A percentile compares a stretch with the other conserved stretches of the same genome.
Conservation (phyloP, 2,113 vertebrate genomes). For the Accipiter virgatus region DNA sequence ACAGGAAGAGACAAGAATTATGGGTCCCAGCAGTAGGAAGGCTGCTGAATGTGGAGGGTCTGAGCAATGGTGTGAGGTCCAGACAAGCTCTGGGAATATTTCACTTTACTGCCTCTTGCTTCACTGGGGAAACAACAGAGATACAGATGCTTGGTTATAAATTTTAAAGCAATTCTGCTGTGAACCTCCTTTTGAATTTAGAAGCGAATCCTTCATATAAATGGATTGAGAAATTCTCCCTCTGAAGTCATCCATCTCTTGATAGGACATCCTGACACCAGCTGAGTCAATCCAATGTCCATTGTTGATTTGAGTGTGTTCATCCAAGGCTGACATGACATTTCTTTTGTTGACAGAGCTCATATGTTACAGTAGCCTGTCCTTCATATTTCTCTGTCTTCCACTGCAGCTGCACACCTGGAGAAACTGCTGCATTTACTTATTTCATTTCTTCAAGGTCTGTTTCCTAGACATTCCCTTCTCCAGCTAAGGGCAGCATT, state of each 20-base stretch:
- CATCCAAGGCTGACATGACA: slow-evolving; percentile 60
- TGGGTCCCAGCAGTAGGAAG: neutral
- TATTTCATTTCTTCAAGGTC: neutral
- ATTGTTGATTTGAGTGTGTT: slow-evolving; percentile 39
- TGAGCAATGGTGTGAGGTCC: neutral
- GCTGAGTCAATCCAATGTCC: slow-evolving; percentile 46
- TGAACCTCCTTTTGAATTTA: slow-evolving; percentile 37
- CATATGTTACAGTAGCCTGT: slow-evolving; percentile 19
- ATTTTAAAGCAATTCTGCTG: slow-evolving; percentile 54
- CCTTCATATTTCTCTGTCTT: slow-evolving; percentile 39
- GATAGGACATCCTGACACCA: slow-evolving; percentile 22
- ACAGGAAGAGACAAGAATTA: neutral
- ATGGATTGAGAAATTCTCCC: slow-evolving; percentile 55
- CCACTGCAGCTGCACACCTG: neutral
- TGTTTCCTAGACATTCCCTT: neutral
- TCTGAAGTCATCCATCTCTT: slow-evolving; percentile 38
- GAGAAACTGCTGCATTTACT: slow-evolving; percentile 10
- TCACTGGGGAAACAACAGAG: neutral
- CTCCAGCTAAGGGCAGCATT: neutral
- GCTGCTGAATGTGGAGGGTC: neutral
- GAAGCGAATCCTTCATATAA: slow-evolving; percentile 33
- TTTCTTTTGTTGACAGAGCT: slow-evolving; percentile 56
- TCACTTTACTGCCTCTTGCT: neutral
- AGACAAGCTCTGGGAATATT: neutral
- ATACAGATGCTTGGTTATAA: slow-evolving; percentile 32